A percentile compares a stretch with the other conserved stretches of the same genome.
Conservation (phyloP, 1,140 invertebrate species). For the Lepeophtheirus salmonis region DNA sequence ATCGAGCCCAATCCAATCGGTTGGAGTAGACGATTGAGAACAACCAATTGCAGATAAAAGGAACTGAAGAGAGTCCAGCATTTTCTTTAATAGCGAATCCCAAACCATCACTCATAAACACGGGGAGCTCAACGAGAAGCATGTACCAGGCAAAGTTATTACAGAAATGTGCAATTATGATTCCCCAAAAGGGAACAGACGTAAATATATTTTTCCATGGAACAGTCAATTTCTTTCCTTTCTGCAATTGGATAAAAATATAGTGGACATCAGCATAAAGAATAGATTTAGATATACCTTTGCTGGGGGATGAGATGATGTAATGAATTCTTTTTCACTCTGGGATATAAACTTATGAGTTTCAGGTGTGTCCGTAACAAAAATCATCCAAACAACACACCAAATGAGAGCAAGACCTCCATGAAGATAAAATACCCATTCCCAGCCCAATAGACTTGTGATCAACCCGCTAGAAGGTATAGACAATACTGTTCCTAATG, state of each 20-base stretch:
- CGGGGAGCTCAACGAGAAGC: slow-evolving; percentile 72
- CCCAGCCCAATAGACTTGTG: slow-evolving; percentile 38
- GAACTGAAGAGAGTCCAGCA: slow-evolving; percentile 23
- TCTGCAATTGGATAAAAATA: slow-evolving; percentile 24
- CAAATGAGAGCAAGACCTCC: slow-evolving; percentile 26
- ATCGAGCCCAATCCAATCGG: slow-evolving; percentile 21
- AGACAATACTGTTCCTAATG: slow-evolving; percentile 30
- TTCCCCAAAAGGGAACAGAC: slow-evolving; percentile 72
- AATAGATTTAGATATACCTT: neutral
- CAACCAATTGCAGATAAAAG: slow-evolving; percentile 24
- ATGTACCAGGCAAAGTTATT: slow-evolving; percentile 65
- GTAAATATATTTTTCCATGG: slow-evolving; percentile 61
- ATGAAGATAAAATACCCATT: slow-evolving; percentile 33
- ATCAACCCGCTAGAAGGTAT: slow-evolving; percentile 32
- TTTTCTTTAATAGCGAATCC: slow-evolving; percentile 58
- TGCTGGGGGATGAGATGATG: neutral
- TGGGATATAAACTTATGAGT: neutral
- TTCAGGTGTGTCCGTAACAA: slow-evolving; percentile 19
- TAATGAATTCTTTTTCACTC: slow-evolving; percentile 2
- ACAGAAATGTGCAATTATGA: slow-evolving; percentile 72
- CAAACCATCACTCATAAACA: slow-evolving; percentile 71
- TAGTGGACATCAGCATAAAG: neutral
- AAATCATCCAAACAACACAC: slow-evolving; percentile 22
- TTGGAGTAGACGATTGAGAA: slow-evolving; percentile 24
- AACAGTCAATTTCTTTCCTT: slow-evolving; percentile 39